Conservation (phyloP, 1,140 invertebrate species). For the Lanistes nyassanus region DNA sequence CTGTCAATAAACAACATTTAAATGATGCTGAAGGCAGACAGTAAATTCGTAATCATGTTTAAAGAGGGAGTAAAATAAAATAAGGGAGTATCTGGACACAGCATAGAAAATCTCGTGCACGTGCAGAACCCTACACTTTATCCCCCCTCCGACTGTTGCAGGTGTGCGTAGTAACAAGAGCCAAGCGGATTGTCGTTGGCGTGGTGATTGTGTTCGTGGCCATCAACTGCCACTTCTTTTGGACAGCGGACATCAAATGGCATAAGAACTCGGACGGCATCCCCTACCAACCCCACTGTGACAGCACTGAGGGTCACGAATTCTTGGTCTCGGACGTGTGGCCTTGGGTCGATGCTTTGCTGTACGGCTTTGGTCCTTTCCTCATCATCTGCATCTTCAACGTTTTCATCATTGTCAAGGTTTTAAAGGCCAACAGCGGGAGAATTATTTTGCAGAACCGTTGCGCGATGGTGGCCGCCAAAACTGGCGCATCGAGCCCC, state of each 20-base stretch:
- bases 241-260: constrained; percentile 41
- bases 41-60: too few species aligned
- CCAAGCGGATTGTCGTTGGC: constrained; percentile 36
- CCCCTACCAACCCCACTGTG: constrained; percentile 23
- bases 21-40: too few species aligned
- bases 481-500: too few species aligned
- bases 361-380: constrained; percentile 61
- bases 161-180: constrained; percentile 51
- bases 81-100: too few species aligned
- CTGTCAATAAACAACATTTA: too few species aligned
- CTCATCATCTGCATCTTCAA: constrained; percentile 56
- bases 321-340: constrained; percentile 51
- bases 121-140: too few species aligned
- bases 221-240: constrained; percentile 56
- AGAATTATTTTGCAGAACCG: constrained; percentile 18
- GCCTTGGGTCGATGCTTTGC: constrained; percentile 61
- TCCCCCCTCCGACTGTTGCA: not conserved
- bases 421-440: constrained; percentile 19
- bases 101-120: too few species aligned
- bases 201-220: constrained; percentile 37
- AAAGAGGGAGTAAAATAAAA: too few species aligned
- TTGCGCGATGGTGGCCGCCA: not conserved
- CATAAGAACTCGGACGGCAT: not conserved
- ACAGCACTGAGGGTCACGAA: constrained; percentile 32
- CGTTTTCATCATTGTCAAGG: constrained; percentile 48